These are phyloP conservation scores for Ahaetulla prasina DNA, from an alignment of 2,113 vertebrate genomes.

Conservation along the genomic window DNA sequence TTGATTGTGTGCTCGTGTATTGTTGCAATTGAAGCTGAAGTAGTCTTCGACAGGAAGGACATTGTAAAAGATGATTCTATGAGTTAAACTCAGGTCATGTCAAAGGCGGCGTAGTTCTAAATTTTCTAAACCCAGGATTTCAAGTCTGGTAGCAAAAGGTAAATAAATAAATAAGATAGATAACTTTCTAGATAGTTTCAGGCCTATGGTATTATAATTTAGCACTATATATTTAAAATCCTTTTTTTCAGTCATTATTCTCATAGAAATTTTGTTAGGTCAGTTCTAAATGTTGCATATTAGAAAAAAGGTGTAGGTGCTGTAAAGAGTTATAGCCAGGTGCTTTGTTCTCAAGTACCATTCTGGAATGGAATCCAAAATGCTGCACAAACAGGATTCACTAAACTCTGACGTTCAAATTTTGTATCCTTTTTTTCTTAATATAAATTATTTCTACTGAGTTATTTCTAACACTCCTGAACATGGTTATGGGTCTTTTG, in stretches of 20 bases:
- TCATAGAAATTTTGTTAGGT: background rate
- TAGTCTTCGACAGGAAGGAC: too few species aligned
- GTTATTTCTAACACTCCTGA: conserved; percentile 27
- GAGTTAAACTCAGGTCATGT: too few species aligned
- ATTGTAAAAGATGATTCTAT: too few species aligned
- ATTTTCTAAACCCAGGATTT: too few species aligned
- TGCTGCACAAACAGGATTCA: background rate
- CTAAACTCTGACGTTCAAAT: background rate
- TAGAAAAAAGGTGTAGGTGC: background rate
- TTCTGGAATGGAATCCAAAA: background rate
- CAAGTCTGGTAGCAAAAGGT: too few species aligned
- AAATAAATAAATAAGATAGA: background rate
- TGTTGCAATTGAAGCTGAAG: too few species aligned
- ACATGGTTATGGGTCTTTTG: conserved; percentile 41
- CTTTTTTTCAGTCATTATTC: background rate
- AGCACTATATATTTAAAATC: background rate
- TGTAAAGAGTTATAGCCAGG: background rate
- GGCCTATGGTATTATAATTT: background rate
- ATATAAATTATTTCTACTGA: background rate
- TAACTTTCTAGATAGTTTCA: background rate
- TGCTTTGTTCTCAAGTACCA: background rate
- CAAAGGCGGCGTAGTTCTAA: too few species aligned
- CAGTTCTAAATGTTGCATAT: background rate
- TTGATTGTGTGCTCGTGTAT: too few species aligned
- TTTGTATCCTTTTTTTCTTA: background rate